Percentiles rank a stretch among this genome's conserved stretches.
These are phyloP conservation scores for Otus sunia DNA, from an alignment of 2,113 vertebrate genomes.

Conservation along the genomic window DNA sequence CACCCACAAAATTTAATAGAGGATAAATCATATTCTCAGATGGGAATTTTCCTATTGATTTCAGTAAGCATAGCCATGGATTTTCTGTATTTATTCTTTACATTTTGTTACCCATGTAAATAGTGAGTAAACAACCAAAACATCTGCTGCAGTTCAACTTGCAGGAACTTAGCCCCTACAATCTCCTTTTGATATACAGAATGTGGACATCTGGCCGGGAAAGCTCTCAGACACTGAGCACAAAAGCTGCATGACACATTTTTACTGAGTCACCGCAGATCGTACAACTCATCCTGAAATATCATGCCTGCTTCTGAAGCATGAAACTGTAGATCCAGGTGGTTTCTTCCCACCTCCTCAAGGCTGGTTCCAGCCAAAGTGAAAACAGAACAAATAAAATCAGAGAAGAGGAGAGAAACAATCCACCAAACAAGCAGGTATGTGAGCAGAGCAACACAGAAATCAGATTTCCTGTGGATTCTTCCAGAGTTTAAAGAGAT, in stretches of 20 bases:
- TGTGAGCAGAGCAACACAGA: background rate
- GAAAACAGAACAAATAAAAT: constrained; percentile 35
- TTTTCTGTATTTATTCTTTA: background rate
- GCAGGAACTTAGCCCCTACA: background rate
- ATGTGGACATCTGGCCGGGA: background rate
- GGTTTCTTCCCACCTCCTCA: constrained; percentile 32
- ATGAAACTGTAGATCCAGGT: constrained; percentile 25
- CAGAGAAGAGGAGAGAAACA: background rate
- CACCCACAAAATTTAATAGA: background rate
- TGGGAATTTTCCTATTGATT: background rate
- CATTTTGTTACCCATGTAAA: background rate
- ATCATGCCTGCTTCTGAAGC: background rate
- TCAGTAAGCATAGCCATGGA: background rate
- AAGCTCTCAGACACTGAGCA: background rate
- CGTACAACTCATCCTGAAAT: background rate
- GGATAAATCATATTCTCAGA: background rate
- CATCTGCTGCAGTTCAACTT: background rate
- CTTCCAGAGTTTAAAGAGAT: background rate
- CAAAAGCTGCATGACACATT: background rate
- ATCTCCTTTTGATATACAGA: background rate
- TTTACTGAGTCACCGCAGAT: background rate
- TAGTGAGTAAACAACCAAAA: background rate
- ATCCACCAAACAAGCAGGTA: background rate
- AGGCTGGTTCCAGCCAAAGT: constrained; percentile 22
- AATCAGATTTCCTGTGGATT: background rate